Evolutionary conservation across 1,140 invertebrate genomes (phyloP), one percentile per base, ranked within the genome.

Genomic region (Arion vulgaris): DNA sequence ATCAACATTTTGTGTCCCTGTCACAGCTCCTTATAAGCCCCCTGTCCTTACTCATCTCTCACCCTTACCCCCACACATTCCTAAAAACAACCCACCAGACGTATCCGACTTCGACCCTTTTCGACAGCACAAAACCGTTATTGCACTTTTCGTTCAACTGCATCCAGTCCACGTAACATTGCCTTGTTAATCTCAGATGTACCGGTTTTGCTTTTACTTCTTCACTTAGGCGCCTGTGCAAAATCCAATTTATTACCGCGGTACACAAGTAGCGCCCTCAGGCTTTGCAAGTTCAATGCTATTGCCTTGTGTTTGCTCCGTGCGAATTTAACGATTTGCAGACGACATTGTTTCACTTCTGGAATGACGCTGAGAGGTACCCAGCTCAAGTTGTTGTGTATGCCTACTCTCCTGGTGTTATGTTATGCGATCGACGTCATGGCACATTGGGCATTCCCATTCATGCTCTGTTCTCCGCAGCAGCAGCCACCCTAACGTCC

Each of bases 161-260:
- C 17, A 19, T 1, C 23, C 53, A 4, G 17, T n/a, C 53, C 4
- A 57, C 1, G 17, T 57, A 19, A 57, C 2, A 23, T n/a, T 19
- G 53, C 53, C 53, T 4, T 45, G 15, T 45, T 7, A 45, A 45
- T 45, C 41, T 45, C 53, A 57, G 53, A 57, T 57, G 23, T 1
- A 57, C 9, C 53, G 17, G 23, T 57, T 57, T 19, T 5, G 53
- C 53, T 23, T 4, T 9, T 23, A 57, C 2, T 11, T n/a, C 26
- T n/a, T 57, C 53, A 57, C 53, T 23, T 19, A 57, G 53, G 53
- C 53, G 53, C 53, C 23, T 9, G 53, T 2, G 53, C 4, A 57
- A 57, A 57, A 57, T 57, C 26, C 53, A 57, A 57, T 57, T 57
- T 57, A 57, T 57, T 57, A 57, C 53, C 53, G 53, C 26, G 53